Percentiles rank a stretch among this genome's conserved stretches.
Evolutionary conservation across 2,113 vertebrate genomes (phyloP).

Genomic region (Mesembrinibis cayennensis): DNA sequence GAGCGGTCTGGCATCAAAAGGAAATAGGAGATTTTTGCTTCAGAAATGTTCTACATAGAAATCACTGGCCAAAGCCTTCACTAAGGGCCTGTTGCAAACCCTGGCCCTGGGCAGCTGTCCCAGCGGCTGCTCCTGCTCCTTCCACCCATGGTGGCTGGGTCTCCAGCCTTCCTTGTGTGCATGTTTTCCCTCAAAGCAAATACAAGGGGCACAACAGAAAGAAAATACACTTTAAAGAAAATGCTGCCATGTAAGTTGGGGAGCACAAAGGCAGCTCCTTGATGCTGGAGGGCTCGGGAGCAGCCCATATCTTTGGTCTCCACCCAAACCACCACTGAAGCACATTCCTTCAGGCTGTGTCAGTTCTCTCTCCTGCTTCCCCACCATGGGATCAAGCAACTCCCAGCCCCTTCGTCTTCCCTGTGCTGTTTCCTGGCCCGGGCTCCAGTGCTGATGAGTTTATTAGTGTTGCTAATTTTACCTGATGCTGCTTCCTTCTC

Average conservation of each 20-base stretch:
- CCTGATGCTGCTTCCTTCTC: constrained; percentile 40
- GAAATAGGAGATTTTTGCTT: background rate
- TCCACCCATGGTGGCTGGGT: background rate
- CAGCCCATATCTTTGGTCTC: background rate
- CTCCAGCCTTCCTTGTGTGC: background rate
- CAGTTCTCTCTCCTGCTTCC: background rate
- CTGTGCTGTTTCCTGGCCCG: background rate
- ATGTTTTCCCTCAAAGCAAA: background rate
- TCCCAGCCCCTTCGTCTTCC: background rate
- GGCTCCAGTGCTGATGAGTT: constrained; percentile 6
- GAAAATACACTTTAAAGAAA: background rate
- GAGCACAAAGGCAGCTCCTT: background rate
- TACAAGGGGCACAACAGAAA: background rate
- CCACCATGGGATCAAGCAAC: background rate
- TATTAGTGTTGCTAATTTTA: constrained; percentile 64
- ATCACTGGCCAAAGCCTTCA: background rate
- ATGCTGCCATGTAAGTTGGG: accelerated
- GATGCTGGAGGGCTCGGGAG: background rate
- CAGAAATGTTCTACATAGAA: background rate
- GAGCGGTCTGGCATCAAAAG: background rate
- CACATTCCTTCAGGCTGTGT: background rate
- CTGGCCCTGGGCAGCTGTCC: background rate
- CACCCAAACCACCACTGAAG: background rate
- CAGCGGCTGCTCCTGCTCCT: background rate
- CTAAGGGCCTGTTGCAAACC: background rate